Conservation (phyloP, 2,888 invertebrate species). For the Tachina fera region DNA sequence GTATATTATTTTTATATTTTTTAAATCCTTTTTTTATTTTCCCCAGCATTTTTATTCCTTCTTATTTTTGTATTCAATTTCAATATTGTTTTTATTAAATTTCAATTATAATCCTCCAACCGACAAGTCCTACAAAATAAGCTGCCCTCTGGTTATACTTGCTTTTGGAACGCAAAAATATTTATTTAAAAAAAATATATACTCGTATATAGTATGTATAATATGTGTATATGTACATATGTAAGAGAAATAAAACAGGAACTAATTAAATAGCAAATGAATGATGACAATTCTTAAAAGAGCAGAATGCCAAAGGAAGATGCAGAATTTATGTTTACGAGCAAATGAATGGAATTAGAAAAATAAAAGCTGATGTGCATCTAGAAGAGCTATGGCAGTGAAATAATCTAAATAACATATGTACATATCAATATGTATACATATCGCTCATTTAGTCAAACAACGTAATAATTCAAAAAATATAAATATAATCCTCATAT, state of each 20-base stretch:
- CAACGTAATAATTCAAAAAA: too few species aligned
- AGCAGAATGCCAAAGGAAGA: not conserved
- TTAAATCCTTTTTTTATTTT: slow-evolving; percentile 25
- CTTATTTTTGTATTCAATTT: slow-evolving; percentile 26
- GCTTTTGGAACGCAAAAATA: not conserved
- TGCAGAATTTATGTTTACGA: not conserved
- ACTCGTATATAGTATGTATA: not conserved
- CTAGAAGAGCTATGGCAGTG: not conserved
- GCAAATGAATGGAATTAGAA: not conserved
- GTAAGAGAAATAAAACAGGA: slow-evolving; percentile 44
- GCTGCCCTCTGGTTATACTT: slow-evolving; percentile 8
- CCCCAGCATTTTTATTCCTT: not conserved
- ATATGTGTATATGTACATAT: not conserved
- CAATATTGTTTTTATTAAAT: slow-evolving; percentile 53
- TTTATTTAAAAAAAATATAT: not conserved
- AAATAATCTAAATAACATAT: not conserved
- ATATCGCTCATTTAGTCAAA: too few species aligned
- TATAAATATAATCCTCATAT: too few species aligned
- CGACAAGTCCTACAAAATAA: slow-evolving; percentile 22
- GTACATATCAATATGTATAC: too few species aligned
- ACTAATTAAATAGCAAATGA: slow-evolving; percentile 58
- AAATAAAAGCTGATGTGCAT: not conserved
- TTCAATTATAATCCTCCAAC: slow-evolving; percentile 42
- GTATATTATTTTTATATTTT: not conserved
- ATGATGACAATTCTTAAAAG: slow-evolving; percentile 47